Conservation (phyloP, 2,113 vertebrate genomes). For the Danionella cerebrum region DNA sequence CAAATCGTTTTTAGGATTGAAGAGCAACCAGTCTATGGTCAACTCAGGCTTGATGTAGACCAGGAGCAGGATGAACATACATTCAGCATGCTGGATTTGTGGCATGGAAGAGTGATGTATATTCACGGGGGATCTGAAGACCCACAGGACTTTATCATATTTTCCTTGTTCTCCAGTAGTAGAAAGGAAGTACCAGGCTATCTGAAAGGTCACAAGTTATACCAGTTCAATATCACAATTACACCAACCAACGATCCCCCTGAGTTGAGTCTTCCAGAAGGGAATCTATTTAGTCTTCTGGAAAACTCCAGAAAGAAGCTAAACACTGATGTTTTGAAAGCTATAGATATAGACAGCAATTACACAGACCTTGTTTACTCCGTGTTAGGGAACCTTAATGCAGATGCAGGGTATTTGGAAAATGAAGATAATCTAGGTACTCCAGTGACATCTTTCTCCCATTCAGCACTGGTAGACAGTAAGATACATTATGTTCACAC, state of each 20-base stretch:
- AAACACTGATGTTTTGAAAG: slow-evolving; percentile 64
- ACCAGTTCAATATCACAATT: slow-evolving; percentile 70
- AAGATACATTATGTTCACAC: slow-evolving; percentile 74
- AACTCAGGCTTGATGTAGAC: slow-evolving; percentile 68
- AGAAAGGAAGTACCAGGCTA: slow-evolving; percentile 64
- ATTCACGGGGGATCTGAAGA: slow-evolving; percentile 82
- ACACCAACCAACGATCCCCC: slow-evolving; percentile 79
- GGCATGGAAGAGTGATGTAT: slow-evolving; percentile 74
- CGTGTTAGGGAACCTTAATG: slow-evolving; percentile 76
- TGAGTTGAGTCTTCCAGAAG: slow-evolving; percentile 72
- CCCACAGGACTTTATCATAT: slow-evolving; percentile 71
- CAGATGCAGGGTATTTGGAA: slow-evolving; percentile 80
- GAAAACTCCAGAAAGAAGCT: slow-evolving; percentile 81
- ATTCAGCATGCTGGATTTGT: slow-evolving; percentile 79
- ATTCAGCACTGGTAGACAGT: slow-evolving; percentile 66
- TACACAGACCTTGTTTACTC: slow-evolving; percentile 63
- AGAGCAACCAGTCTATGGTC: slow-evolving; percentile 66
- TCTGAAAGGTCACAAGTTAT: slow-evolving; percentile 60
- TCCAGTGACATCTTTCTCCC: slow-evolving; percentile 68
- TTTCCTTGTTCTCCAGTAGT: slow-evolving; percentile 69
- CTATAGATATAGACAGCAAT: slow-evolving; percentile 74
- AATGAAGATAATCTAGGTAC: slow-evolving; percentile 62
- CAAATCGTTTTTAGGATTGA: slow-evolving; percentile 76
- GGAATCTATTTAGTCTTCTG: slow-evolving; percentile 74
- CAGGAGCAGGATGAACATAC: slow-evolving; percentile 58